Evolutionary conservation across 1,140 invertebrate genomes (phyloP), one percentile per base, ranked within the genome.

Genomic region (Grapholita molesta): DNA sequence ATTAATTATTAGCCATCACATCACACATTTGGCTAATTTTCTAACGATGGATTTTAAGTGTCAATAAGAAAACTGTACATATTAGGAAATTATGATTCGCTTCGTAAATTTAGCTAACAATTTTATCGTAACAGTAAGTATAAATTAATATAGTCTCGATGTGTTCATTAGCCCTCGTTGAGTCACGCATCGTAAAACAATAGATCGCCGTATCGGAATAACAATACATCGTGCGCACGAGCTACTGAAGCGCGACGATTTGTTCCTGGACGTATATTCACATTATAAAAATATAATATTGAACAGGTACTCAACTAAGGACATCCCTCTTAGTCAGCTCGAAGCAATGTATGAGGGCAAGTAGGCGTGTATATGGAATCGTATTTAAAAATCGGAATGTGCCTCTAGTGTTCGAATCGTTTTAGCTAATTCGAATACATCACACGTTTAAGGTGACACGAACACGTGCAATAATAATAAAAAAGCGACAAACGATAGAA

Each of bases 161-260:
- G 55, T 61, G 79, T 86, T 82, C 71, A 78, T 71, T 72, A 70
- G 72, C 76, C 66, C 69, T 75, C 67, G 71, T 69, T 71, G 71
- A 80, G 84, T 88, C 86, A 88, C 86, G 84, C 77, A 76, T 77
- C 75, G 64, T 70, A 67, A 73, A 80, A 86, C 80, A 85, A 85
- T 85, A 68, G 81, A 61, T 68, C 73, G 67, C 71, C 73, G 77
- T 75, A 72, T 70, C 72, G 76, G 83, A 85, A 84, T 84, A 85
- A 83, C 74, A 74, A 72, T 68, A 30, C 64, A 66, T 85, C 85
- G 85, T 88, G 85, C 71, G 76, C 84, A 86, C 82, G 85, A 77
- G 78, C 79, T 21, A 48, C 18, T 48, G 15, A 48, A 48, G 42
- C 42, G 18, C 42, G 42, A 21, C 42, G 42, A 21, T 21, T 48